Conservation (phyloP, 1,140 invertebrate genomes). For the Colletes gigas region DNA sequence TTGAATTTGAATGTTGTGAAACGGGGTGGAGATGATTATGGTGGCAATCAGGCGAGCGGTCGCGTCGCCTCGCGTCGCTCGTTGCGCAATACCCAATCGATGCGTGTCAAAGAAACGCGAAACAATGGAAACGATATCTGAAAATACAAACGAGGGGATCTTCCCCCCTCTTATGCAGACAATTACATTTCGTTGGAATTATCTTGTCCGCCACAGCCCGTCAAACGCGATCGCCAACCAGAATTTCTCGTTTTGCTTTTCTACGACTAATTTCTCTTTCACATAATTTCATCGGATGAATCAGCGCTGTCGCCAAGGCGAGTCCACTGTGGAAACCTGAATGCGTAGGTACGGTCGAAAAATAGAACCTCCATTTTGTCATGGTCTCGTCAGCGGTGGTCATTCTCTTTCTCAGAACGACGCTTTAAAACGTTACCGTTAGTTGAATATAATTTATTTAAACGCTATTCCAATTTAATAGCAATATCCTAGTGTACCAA, state of each 20-base stretch:
- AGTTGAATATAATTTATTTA: too few species aligned
- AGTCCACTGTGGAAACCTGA: background rate
- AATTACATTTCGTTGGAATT: slow-evolving; percentile 53
- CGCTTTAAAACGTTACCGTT: too few species aligned
- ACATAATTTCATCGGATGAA: background rate
- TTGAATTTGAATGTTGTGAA: background rate
- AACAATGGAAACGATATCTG: slow-evolving; percentile 43
- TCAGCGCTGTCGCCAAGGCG: background rate
- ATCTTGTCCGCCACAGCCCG: slow-evolving; percentile 37
- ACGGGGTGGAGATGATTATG: too few species aligned
- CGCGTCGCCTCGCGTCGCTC: too few species aligned
- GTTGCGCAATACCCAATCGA: slow-evolving; percentile 16
- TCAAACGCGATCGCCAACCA: background rate
- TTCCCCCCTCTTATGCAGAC: too few species aligned
- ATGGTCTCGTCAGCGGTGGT: background rate
- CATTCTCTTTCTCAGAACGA: too few species aligned
- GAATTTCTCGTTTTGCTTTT: background rate
- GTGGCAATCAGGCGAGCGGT: too few species aligned
- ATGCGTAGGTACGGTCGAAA: background rate
- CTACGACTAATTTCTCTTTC: slow-evolving; percentile 35
- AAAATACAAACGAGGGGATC: slow-evolving; percentile 31
- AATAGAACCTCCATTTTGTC: background rate
- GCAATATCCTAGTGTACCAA: background rate
- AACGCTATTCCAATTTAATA: too few species aligned
- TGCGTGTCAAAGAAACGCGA: slow-evolving; percentile 10